Evolutionary conservation across 2,113 vertebrate genomes (phyloP).

Genomic region (Oreochromis tanganicae): DNA sequence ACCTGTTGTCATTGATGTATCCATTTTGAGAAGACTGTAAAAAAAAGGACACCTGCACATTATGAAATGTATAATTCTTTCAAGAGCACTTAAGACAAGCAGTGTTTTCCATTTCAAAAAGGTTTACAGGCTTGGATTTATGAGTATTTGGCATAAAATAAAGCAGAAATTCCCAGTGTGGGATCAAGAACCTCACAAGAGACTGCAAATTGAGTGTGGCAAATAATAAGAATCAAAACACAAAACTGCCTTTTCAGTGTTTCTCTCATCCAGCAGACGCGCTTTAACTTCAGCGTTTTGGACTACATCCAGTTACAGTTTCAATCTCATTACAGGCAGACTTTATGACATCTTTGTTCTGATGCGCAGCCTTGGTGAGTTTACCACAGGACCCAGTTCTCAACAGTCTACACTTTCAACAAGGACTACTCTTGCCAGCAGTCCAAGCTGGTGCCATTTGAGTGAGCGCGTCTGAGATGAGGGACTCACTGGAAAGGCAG

Average conservation of each 20-base stretch:
- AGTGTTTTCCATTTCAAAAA: neutral
- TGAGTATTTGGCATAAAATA: neutral
- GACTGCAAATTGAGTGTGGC: neutral
- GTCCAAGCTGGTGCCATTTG: neutral
- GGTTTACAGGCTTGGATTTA: neutral
- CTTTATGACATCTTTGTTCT: neutral
- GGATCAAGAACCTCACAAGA: neutral
- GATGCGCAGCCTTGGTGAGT: neutral
- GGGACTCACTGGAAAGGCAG: neutral
- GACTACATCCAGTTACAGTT: neutral
- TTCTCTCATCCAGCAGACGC: neutral
- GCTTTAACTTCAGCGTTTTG: neutral
- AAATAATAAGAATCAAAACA: neutral
- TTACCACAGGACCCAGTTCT: neutral
- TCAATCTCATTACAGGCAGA: neutral
- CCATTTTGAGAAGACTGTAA: slow-evolving; percentile 95
- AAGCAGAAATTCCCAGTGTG: neutral
- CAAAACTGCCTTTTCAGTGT: neutral
- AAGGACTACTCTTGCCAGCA: neutral
- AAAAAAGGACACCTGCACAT: slow-evolving; percentile 75
- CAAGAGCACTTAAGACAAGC: neutral
- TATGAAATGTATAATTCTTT: slow-evolving; percentile 56
- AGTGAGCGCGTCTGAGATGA: neutral
- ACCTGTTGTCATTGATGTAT: slow-evolving; percentile 96
- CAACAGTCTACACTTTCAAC: neutral